These are phyloP conservation scores for Egretta garzetta DNA, from an alignment of 2,113 vertebrate species.

Conservation along the genomic window DNA sequence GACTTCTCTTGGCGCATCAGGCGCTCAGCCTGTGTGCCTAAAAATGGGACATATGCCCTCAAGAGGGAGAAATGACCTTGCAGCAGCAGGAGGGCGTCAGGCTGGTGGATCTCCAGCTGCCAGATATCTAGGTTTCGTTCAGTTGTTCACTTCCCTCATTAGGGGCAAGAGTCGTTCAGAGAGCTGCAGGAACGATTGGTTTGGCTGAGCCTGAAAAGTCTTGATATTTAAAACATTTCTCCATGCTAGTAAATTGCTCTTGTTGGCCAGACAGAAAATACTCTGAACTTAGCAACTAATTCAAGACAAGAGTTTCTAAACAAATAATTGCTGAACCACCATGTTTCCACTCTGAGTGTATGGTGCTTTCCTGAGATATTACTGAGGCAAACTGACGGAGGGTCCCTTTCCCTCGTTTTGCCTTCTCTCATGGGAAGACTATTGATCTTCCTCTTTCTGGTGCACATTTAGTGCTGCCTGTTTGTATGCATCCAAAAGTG, in stretches of 20 bases:
- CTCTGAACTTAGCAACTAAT: background rate
- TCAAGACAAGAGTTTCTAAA: background rate
- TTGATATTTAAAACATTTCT: background rate
- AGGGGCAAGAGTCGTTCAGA: background rate
- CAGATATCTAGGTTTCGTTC: background rate
- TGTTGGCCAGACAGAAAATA: background rate
- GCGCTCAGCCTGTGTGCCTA: fast-evolving
- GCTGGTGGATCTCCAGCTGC: background rate
- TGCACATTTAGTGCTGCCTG: background rate
- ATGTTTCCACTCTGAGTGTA: background rate
- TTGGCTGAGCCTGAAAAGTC: background rate
- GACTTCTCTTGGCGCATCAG: background rate
- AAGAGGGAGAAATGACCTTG: background rate
- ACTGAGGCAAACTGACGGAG: background rate
- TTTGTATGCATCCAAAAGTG: background rate
- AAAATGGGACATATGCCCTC: background rate
- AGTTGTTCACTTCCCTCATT: background rate
- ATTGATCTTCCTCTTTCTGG: background rate
- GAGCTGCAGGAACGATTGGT: background rate
- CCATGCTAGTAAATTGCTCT: background rate
- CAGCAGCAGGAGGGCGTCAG: background rate
- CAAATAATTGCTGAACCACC: background rate
- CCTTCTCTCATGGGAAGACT: background rate
- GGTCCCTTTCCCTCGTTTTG: background rate
- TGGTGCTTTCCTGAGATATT: background rate